Percentiles rank a stretch among this genome's conserved stretches.
phyloP scores from a whole-genome alignment of 35 echinoderm and acorn worm species.

The Patiria miniata region DNA sequence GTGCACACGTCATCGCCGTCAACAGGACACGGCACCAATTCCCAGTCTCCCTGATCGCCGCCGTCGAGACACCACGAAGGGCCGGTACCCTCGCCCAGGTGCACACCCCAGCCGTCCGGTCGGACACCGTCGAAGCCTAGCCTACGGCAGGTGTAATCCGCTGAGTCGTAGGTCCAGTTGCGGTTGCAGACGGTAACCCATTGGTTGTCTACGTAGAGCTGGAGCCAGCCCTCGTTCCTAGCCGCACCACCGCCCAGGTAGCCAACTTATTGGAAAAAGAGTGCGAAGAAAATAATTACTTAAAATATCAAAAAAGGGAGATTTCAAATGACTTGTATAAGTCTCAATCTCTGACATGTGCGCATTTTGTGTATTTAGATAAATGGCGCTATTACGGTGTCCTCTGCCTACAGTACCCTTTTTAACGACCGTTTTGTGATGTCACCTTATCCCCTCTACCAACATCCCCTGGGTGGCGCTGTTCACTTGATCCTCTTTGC shows the following conservation, averaged over 20 bases:
- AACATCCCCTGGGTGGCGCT: too few relatives aligned
- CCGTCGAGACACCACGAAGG: neutral
- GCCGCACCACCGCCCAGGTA: neutral
- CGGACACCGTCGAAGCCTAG: constrained; percentile 1
- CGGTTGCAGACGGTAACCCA: neutral
- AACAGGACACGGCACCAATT: neutral
- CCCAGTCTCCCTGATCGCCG: neutral
- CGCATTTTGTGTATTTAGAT: too few relatives aligned
- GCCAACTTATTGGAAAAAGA: neutral
- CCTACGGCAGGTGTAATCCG: neutral
- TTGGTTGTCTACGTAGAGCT: neutral
- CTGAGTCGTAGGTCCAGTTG: constrained; percentile 1
- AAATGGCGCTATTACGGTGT: too few relatives aligned
- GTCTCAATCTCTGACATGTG: too few relatives aligned
- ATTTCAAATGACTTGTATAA: too few relatives aligned
- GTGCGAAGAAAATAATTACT: neutral
- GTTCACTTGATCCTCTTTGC: too few relatives aligned
- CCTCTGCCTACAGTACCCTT: too few relatives aligned
- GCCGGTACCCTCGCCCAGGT: neutral
- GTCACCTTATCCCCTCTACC: too few relatives aligned
- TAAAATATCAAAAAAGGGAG: too few relatives aligned
- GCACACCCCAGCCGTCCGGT: neutral
- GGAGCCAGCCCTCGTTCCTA: neutral
- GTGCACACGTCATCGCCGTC: constrained; percentile 1
- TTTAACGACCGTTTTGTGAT: too few relatives aligned